Percentiles rank a stretch among this genome's conserved stretches.
These are phyloP conservation scores for Bolinopsis microptera DNA, from an alignment of 37 sponge, comb jelly and placozoan genomes.

Conservation along the genomic window DNA sequence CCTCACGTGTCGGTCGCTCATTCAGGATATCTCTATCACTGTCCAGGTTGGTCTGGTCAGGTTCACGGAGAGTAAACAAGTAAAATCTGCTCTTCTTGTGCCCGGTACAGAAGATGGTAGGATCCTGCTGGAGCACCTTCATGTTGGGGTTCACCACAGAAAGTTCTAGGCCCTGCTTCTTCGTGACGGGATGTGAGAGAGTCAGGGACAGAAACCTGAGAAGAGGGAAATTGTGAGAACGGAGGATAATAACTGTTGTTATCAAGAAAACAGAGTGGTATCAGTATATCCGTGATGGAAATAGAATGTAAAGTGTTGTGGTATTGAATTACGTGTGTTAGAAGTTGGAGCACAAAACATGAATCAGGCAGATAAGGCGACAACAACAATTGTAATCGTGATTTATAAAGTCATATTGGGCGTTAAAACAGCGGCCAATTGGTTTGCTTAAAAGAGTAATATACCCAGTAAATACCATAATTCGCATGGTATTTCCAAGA, in stretches of 20 bases:
- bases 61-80: slow-evolving; percentile 84
- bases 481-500: too few species aligned
- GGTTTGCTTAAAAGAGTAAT: too few species aligned
- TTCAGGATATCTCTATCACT: slow-evolving; percentile 94
- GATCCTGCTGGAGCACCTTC: slow-evolving; percentile 67
- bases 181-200: neutral
- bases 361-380: neutral
- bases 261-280: slow-evolving; percentile 77
- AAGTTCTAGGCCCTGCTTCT: neutral
- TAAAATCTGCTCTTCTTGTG: slow-evolving; percentile 96
- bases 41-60: slow-evolving; percentile 76
- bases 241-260: neutral
- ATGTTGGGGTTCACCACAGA: slow-evolving; percentile 47
- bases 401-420: too few species aligned
- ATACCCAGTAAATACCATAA: too few species aligned
- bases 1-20: slow-evolving; percentile 95
- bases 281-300: neutral
- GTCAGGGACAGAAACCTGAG: slow-evolving; percentile 35
- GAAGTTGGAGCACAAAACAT: neutral
- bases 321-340: neutral
- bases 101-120: slow-evolving; percentile 83
- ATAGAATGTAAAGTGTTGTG: neutral
- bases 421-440: too few species aligned
- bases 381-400: too few species aligned
- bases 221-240: too few species aligned